Conservation (phyloP, 2,797 vertebrate species). For the Parambassis ranga region DNA sequence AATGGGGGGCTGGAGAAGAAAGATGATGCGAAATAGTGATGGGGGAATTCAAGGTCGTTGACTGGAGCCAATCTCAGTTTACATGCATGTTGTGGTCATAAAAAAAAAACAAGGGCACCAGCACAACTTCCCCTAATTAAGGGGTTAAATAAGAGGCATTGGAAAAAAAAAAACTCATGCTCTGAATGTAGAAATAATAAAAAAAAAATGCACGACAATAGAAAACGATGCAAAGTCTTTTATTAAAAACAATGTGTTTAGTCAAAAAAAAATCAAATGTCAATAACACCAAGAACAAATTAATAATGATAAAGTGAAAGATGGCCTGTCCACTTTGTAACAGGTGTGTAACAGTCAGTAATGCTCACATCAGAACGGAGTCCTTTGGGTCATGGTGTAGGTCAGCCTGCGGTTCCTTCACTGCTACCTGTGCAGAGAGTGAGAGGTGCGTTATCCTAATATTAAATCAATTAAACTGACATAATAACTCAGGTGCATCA, state of each 20-base stretch:
- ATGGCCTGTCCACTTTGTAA: constrained; percentile 9
- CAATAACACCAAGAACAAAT: not conserved
- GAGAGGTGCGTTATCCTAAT: not conserved
- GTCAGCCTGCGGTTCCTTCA: not conserved
- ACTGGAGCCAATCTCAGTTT: constrained; percentile 58
- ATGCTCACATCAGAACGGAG: constrained; percentile 63
- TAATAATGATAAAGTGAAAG: constrained; percentile 16
- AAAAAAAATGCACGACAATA: constrained; percentile 34
- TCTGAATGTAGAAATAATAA: not conserved
- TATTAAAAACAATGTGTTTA: constrained; percentile 51
- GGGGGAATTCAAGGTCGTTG: constrained; percentile 63
- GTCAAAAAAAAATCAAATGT: not conserved
- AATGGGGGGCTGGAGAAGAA: constrained; percentile 36
- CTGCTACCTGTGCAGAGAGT: constrained; percentile 52
- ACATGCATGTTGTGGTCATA: constrained; percentile 53
- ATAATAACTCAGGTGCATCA: not conserved
- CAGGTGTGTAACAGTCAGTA: constrained; percentile 28
- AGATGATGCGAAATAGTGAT: constrained; percentile 36
- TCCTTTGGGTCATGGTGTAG: constrained; percentile 35
- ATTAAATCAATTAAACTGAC: not conserved
- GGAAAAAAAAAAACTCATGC: constrained; percentile 42
- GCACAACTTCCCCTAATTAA: constrained; percentile 40
- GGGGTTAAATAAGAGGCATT: constrained; percentile 44
- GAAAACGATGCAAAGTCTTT: constrained; percentile 60
- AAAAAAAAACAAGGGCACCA: constrained; percentile 40